phyloP scores from a whole-genome alignment of 2,113 vertebrate species.

The Channa argus region DNA sequence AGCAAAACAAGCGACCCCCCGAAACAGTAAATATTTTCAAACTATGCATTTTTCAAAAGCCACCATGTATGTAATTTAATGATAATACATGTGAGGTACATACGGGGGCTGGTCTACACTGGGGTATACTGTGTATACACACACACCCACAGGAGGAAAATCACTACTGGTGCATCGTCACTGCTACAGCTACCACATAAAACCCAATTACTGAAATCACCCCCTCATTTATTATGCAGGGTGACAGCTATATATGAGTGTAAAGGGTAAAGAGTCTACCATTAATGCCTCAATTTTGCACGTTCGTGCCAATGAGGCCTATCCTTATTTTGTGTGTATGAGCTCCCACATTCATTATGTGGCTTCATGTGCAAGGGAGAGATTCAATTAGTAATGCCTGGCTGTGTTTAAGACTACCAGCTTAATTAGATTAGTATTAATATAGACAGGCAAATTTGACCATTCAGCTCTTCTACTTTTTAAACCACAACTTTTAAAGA shows the following conservation, averaged over 20 bases:
- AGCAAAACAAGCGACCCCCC: too few relatives aligned
- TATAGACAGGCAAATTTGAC: constrained; percentile 42
- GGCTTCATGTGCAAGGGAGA: constrained; percentile 33
- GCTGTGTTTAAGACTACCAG: constrained; percentile 46
- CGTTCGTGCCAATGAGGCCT: constrained; percentile 45
- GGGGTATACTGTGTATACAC: neutral
- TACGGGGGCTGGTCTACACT: too few relatives aligned
- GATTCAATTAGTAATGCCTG: constrained; percentile 64
- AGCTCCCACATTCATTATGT: constrained; percentile 50
- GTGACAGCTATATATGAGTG: constrained; percentile 37
- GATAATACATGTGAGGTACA: too few relatives aligned
- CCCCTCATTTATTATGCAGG: constrained; percentile 50
- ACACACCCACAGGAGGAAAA: constrained; percentile 14
- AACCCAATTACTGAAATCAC: constrained; percentile 68
- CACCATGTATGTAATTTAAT: too few relatives aligned
- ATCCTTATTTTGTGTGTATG: constrained; percentile 25
- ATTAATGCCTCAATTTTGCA: constrained; percentile 53
- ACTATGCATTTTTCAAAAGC: too few relatives aligned
- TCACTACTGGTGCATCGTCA: constrained; percentile 25
- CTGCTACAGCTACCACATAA: constrained; percentile 21
- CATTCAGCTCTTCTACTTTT: constrained; percentile 50
- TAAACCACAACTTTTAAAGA: constrained; percentile 12
- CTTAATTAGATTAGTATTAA: constrained; percentile 59
- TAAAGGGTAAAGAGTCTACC: constrained; percentile 43
- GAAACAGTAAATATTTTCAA: too few relatives aligned